These are phyloP conservation scores for Berghia stephanieae DNA, from an alignment of 1,140 invertebrate species.

Conservation along the genomic window DNA sequence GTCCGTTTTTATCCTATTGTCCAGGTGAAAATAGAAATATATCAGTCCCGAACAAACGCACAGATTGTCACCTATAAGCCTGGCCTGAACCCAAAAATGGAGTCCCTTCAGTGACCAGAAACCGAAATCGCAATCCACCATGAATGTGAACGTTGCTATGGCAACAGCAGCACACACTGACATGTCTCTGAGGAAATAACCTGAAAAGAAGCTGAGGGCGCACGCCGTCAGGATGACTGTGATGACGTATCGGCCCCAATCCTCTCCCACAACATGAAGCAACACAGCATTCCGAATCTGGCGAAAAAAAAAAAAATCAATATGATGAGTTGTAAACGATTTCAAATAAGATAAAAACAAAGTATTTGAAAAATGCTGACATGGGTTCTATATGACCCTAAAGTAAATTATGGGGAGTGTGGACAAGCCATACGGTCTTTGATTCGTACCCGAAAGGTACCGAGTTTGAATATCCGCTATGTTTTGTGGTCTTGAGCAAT, in stretches of 20 bases:
- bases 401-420: no score
- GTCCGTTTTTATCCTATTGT: constrained; percentile 43
- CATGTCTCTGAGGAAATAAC: constrained; percentile 50
- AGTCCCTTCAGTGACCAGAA: constrained; percentile 46
- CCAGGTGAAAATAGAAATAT: constrained; percentile 35
- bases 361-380: no score
- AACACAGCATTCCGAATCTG: constrained; percentile 48
- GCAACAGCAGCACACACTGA: constrained; percentile 40
- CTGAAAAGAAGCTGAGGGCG: constrained; percentile 53
- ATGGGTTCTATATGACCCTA: no score
- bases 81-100: constrained; percentile 48
- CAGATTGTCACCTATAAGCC: constrained; percentile 43
- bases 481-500: no score
- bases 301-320: neutral
- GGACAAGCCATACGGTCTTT: no score
- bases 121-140: constrained; percentile 45
- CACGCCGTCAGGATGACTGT: constrained; percentile 43
- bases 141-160: constrained; percentile 35
- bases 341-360: no score
- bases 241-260: constrained; percentile 47
- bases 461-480: no score
- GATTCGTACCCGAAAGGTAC: no score
- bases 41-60: constrained; percentile 42
- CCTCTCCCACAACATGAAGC: constrained; percentile 45
- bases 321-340: neutral